These are phyloP conservation scores for Microtus pennsylvanicus DNA, from an alignment of 2,113 vertebrate species.

Conservation along the genomic window DNA sequence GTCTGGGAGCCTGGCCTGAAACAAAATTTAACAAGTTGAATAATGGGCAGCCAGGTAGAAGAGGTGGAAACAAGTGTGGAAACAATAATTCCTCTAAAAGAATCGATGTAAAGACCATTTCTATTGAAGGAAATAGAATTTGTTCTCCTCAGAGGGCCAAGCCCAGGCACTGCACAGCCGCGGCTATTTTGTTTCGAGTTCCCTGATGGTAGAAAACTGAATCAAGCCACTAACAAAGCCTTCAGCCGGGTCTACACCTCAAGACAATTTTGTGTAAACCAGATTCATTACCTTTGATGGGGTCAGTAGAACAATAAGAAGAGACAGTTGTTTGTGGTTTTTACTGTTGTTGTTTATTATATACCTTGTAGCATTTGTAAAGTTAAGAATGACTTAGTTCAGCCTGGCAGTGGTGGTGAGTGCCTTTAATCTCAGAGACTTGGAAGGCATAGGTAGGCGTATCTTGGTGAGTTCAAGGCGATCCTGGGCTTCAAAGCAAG, in stretches of 20 bases:
- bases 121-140: background rate
- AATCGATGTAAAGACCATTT: background rate
- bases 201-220: background rate
- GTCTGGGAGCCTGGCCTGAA: background rate
- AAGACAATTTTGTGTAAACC: background rate
- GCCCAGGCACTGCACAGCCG: background rate
- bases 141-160: background rate
- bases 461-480: background rate
- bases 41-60: background rate
- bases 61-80: background rate
- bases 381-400: too few relatives aligned
- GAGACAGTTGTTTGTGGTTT: too few relatives aligned
- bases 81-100: conserved; percentile 44
- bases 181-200: conserved; percentile 39
- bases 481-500: background rate
- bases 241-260: background rate
- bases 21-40: background rate
- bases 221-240: background rate
- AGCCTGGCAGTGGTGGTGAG: too few relatives aligned
- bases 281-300: conserved; percentile 28
- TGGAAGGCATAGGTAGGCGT: background rate
- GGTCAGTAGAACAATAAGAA: background rate
- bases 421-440: background rate
- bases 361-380: too few relatives aligned
- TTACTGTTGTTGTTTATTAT: too few relatives aligned